Base-by-base conservation (phyloP, 2,888 invertebrate species). In the Ariolimax columbianus region DNA sequence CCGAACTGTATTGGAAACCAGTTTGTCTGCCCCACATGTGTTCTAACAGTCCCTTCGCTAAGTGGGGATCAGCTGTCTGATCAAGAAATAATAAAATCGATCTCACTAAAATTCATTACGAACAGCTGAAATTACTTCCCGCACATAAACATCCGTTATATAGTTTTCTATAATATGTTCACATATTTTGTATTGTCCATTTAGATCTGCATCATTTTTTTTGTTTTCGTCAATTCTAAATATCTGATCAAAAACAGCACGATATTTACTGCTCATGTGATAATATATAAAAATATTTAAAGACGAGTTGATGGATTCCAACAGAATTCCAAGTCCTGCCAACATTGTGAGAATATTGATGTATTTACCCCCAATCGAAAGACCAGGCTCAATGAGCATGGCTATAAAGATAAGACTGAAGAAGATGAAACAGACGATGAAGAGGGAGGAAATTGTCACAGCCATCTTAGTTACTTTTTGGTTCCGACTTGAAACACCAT, bases 401-500 rank as follows among this genome's bases (percentile, higher is more conserved):
- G 75, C 47, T 26, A 75, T 75, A 33, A 75, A 47, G 33, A 30
- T 75, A 23, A 51, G 33, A 17, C 75, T 51, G 17, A 75, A 33
- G 19, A 51, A 51, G 30, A 40, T 75, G 30, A 75, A 75, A 30
- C 75, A 75, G 23, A 30, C 30, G 4, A 75, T 75, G n/a, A 75
- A 75, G n/a, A 75, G 30, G n/a, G 51, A 51, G 0, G 75, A 75
- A 30, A 75, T 75, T 1, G 23, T 51, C 51, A 75, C 36, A 2
- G 51, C 75, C 75, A 75, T 75, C 51, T 75, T 75, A 33, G 75
- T 51, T 17, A 47, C 75, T 75, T 75, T 75, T 7, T n/a, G 47
- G 4, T 75, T 33, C 17, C 51, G 75, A 11, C 19, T 75, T 2
- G 75, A 30, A 19, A 75, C 51, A 40, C 33, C 19, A n/a, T 73